A percentile compares a stretch with the other conserved stretches of the same genome.
Conservation (phyloP, 2,797 vertebrate species). For the Myotis myotis region DNA sequence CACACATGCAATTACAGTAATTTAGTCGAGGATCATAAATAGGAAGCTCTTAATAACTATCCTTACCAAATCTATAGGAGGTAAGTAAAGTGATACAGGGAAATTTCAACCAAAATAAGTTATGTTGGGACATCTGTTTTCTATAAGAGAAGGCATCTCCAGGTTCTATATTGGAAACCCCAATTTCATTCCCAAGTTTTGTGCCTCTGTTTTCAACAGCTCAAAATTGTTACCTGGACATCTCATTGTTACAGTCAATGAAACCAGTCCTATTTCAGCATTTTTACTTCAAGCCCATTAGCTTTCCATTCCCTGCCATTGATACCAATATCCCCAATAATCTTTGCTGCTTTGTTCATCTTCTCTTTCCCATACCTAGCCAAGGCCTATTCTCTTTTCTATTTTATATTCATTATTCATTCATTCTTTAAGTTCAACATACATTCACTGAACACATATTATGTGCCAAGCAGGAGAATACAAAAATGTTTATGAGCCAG, state of each 20-base stretch:
- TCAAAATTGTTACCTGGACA: not conserved
- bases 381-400: not conserved
- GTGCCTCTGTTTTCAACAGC: not conserved
- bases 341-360: not conserved
- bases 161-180: not conserved
- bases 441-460: not conserved
- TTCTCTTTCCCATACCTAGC: not conserved
- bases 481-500: not conserved
- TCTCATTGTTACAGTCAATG: not conserved
- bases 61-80: not conserved
- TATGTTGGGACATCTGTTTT: not conserved
- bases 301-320: not conserved
- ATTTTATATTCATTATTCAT: not conserved
- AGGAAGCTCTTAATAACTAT: not conserved
- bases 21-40: not conserved
- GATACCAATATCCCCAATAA: not conserved
- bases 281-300: not conserved
- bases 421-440: slow-evolving; percentile 17
- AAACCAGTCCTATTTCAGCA: not conserved
- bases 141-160: not conserved
- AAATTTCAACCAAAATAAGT: slow-evolving; percentile 36
- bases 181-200: not conserved
- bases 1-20: not conserved
- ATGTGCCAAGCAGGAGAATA: not conserved
- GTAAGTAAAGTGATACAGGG: not conserved